These are phyloP conservation scores for Branchinecta sandiegonensis DNA, from an alignment of 2,888 invertebrate genomes.

Conservation along the genomic window DNA sequence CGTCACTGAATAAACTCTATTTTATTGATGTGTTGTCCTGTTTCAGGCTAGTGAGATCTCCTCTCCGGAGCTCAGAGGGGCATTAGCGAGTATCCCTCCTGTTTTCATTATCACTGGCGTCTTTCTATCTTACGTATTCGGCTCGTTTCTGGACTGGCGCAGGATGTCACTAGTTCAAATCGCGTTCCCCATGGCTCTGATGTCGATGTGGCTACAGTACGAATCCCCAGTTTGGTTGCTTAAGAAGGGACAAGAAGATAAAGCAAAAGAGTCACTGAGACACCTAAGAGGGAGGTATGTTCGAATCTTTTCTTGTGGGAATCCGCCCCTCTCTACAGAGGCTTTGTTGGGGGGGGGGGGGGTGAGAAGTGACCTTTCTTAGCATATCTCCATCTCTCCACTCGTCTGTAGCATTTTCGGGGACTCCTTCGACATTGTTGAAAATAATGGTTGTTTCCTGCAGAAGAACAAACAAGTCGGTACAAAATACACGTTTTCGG, in stretches of 20 bases:
- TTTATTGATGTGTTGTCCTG: background rate
- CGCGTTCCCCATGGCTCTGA: background rate
- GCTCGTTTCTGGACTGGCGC: constrained; percentile 8
- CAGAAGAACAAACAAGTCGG: too few relatives aligned
- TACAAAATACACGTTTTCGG: too few relatives aligned
- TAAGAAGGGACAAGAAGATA: background rate
- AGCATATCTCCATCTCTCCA: too few relatives aligned
- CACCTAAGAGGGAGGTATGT: constrained; percentile 8
- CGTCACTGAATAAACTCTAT: too few relatives aligned
- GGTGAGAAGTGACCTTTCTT: too few relatives aligned
- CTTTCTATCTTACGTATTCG: background rate
- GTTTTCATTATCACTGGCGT: background rate
- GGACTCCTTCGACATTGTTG: too few relatives aligned
- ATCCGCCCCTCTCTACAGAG: too few relatives aligned
- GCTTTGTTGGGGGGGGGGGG: too few relatives aligned
- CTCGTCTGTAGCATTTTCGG: too few relatives aligned
- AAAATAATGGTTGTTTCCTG: too few relatives aligned
- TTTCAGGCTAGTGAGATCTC: constrained; percentile 15
- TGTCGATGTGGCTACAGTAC: background rate
- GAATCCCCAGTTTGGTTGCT: constrained; percentile 11
- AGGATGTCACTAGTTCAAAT: background rate
- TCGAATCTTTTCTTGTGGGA: background rate
- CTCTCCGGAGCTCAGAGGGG: background rate
- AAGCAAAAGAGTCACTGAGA: background rate
- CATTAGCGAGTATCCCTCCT: background rate